These are phyloP conservation scores for Ypsolopha sequella DNA, from an alignment of 2,888 invertebrate genomes.

Conservation along the genomic window DNA sequence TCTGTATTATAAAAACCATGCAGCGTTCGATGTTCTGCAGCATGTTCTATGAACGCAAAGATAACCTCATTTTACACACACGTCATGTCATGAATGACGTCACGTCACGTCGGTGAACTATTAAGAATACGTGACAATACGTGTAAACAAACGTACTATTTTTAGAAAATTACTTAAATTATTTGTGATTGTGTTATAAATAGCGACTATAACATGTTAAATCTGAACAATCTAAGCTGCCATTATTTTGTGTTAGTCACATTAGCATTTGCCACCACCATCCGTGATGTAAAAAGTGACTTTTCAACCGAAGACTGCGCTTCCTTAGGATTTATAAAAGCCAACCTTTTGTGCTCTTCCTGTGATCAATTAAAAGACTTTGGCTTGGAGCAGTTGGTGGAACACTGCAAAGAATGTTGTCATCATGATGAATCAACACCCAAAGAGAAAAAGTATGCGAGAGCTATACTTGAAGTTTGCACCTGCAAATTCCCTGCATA, in stretches of 20 bases:
- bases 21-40: no score
- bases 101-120: no score
- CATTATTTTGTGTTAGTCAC: not conserved
- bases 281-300: slow-evolving; percentile 39
- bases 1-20: no score
- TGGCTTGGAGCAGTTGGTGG: slow-evolving; percentile 75
- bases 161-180: not conserved
- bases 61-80: no score
- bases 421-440: slow-evolving; percentile 78
- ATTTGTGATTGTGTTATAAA: no score
- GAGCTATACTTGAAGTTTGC: slow-evolving; percentile 95
- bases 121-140: no score
- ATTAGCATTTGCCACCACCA: not conserved
- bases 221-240: no score
- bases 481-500: slow-evolving; percentile 98
- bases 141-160: not conserved
- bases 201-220: not conserved
- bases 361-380: slow-evolving; percentile 88
- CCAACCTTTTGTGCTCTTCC: slow-evolving; percentile 88
- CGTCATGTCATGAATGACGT: no score
- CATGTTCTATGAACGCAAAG: no score
- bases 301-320: slow-evolving; percentile 87
- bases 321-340: slow-evolving; percentile 86
- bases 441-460: slow-evolving; percentile 84
- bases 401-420: slow-evolving; percentile 85